Percentiles rank a stretch among this genome's conserved stretches.
These are phyloP conservation scores for Atta colombica DNA, from an alignment of 1,140 invertebrate genomes.

Conservation along the genomic window DNA sequence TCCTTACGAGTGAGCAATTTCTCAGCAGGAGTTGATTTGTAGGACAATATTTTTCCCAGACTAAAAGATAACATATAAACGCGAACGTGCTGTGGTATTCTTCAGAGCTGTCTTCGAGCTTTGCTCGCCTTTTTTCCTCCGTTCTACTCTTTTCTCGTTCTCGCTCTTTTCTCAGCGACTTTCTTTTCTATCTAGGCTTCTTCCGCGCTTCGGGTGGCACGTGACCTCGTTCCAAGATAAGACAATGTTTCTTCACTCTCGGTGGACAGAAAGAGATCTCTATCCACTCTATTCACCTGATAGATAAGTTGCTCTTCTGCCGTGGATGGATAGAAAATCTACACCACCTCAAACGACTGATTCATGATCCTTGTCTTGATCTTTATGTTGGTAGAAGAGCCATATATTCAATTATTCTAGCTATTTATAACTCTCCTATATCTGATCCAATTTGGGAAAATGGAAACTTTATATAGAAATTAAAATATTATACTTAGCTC, in stretches of 20 bases:
- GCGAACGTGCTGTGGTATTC: conserved; percentile 59
- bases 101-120: conserved; percentile 51
- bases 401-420: not conserved
- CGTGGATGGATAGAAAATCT: conserved; percentile 44
- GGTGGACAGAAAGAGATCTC: conserved; percentile 54
- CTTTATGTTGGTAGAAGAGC: conserved; percentile 12
- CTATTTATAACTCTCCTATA: not conserved
- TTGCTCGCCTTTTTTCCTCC: conserved; percentile 3
- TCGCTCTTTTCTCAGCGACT: conserved; percentile 34
- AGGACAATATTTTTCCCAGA: conserved; percentile 58
- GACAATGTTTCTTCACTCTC: conserved; percentile 63
- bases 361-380: conserved; percentile 22
- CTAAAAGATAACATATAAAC: conserved; percentile 63
- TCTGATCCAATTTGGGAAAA: not conserved
- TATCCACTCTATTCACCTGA: conserved; percentile 48
- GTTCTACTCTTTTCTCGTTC: not conserved
- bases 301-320: conserved; percentile 27
- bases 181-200: conserved; percentile 51
- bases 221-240: conserved; percentile 68
- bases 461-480: not conserved
- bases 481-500: not conserved
- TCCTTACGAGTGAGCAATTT: conserved; percentile 48
- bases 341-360: conserved; percentile 45
- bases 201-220: conserved; percentile 50
- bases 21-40: conserved; percentile 59